phyloP scores from a whole-genome alignment of 1,140 invertebrate species.

The Coboldia fuscipes region DNA sequence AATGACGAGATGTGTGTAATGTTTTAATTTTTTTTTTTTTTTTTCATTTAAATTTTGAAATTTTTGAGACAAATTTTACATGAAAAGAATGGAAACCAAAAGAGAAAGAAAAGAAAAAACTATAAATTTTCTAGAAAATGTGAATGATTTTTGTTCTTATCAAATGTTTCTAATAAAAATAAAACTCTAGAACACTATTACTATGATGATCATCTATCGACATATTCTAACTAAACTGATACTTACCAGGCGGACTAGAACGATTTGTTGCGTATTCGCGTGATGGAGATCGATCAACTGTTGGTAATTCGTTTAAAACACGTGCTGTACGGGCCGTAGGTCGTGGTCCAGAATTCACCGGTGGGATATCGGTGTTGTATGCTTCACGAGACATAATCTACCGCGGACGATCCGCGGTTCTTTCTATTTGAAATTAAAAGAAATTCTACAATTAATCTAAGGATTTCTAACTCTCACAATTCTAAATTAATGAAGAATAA shows the following conservation, averaged over 20 bases:
- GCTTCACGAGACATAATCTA: constrained; percentile 48
- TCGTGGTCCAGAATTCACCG: constrained; percentile 19
- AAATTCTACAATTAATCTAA: too few species aligned
- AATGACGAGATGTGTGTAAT: background rate
- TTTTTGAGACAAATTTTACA: too few species aligned
- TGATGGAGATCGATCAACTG: constrained; percentile 65
- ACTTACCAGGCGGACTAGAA: constrained; percentile 30
- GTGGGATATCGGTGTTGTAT: constrained; percentile 31
- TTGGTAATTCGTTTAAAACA: constrained; percentile 45
- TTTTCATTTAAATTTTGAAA: too few species aligned
- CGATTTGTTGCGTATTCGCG: constrained; percentile 40
- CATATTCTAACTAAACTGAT: background rate
- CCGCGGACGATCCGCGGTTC: constrained; percentile 22
- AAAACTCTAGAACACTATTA: too few species aligned
- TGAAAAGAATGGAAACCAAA: background rate
- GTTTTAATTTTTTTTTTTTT: too few species aligned
- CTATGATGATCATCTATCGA: too few species aligned
- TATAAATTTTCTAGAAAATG: background rate
- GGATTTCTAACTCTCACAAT: too few species aligned
- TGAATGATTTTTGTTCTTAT: constrained; percentile 1
- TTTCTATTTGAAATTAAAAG: too few species aligned
- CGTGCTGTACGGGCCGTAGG: constrained; percentile 22
- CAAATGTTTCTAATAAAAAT: background rate
- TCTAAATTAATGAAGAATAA: too few species aligned
- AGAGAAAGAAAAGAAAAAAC: constrained; percentile 2